These are phyloP conservation scores for Calliopum simillimum DNA, from an alignment of 2,888 invertebrate genomes.

Conservation along the genomic window DNA sequence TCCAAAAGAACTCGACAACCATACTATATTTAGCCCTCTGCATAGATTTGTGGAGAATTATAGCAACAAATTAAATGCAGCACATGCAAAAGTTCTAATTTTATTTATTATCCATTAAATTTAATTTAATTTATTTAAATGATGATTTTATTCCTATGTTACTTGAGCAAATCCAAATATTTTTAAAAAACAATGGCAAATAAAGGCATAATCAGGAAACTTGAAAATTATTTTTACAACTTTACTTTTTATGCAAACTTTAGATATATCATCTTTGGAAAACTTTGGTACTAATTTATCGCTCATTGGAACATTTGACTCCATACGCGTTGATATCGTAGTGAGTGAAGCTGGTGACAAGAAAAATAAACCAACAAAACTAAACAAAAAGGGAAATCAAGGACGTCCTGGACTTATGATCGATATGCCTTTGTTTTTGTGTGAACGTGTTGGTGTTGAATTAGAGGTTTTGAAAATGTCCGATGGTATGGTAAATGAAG, in stretches of 20 bases:
- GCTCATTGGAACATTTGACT: slow-evolving; percentile 85
- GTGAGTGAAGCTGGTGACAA: slow-evolving; percentile 84
- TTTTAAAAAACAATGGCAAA: no score
- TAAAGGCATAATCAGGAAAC: background rate
- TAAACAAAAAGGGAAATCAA: slow-evolving; percentile 53
- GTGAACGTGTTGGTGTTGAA: slow-evolving; percentile 90
- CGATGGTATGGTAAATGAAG: slow-evolving; percentile 88
- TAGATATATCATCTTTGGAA: slow-evolving; percentile 79
- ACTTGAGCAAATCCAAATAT: no score
- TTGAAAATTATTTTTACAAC: slow-evolving; percentile 10
- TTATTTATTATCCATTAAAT: no score
- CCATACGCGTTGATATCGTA: slow-evolving; percentile 92
- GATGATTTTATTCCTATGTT: no score
- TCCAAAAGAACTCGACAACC: no score
- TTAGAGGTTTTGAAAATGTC: slow-evolving; percentile 90
- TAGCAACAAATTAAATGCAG: no score
- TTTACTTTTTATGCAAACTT: background rate
- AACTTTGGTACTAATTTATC: slow-evolving; percentile 90
- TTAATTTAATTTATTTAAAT: no score
- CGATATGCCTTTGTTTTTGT: slow-evolving; percentile 85
- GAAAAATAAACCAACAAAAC: slow-evolving; percentile 68
- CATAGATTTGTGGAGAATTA: no score
- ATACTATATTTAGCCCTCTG: no score
- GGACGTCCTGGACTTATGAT: slow-evolving; percentile 58
- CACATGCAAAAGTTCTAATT: no score